Conservation (phyloP, 2,888 invertebrate genomes). For the Biston stratarius region DNA sequence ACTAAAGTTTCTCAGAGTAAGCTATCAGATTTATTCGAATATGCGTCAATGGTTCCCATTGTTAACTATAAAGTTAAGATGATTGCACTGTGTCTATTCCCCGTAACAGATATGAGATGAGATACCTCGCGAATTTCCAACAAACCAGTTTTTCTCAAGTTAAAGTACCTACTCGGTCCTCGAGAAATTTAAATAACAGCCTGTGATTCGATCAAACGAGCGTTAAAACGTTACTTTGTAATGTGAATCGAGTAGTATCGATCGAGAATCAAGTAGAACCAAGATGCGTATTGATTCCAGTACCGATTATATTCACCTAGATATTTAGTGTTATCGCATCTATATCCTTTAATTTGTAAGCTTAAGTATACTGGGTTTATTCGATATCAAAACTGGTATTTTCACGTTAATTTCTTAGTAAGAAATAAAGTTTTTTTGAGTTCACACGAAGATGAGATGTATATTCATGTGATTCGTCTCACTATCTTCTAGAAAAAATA, state of each 20-base stretch:
- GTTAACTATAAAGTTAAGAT: background rate
- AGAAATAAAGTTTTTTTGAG: no score
- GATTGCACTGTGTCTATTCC: slow-evolving; percentile 53
- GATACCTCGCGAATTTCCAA: slow-evolving; percentile 64
- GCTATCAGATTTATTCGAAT: background rate
- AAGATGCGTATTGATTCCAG: slow-evolving; percentile 52
- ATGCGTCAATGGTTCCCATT: background rate
- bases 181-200: slow-evolving; percentile 73
- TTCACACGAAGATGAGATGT: no score
- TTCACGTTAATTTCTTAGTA: no score
- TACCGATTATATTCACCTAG: slow-evolving; percentile 51
- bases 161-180: slow-evolving; percentile 64
- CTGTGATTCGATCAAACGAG: slow-evolving; percentile 66
- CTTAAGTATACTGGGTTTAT: background rate
- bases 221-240: slow-evolving; percentile 68
- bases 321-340: slow-evolving; percentile 48
- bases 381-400: no score
- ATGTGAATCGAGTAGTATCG: slow-evolving; percentile 60
- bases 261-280: slow-evolving; percentile 45
- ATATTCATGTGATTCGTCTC: no score
- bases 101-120: slow-evolving; percentile 61
- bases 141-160: slow-evolving; percentile 67
- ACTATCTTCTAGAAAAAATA: no score
- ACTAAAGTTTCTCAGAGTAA: background rate
- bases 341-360: slow-evolving; percentile 15